Evolutionary conservation across 2,888 invertebrate genomes (phyloP).

Genomic region (Agrochola circellaris): DNA sequence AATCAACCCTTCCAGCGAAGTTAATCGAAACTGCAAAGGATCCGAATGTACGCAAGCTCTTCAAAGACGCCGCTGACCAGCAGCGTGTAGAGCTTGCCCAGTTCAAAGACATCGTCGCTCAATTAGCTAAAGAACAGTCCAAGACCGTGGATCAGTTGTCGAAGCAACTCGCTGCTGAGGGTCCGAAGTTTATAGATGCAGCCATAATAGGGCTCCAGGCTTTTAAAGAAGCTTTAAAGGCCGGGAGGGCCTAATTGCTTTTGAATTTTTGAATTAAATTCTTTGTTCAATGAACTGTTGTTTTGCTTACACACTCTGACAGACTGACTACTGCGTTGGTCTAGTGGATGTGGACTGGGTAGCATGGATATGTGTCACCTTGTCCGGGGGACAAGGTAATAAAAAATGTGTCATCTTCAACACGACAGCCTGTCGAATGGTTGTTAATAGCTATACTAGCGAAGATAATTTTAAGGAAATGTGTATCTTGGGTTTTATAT

Average conservation of each 20-base stretch:
- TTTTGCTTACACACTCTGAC: background rate
- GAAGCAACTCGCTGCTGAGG: background rate
- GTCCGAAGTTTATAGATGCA: constrained; percentile 19
- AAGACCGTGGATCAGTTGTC: constrained; percentile 6
- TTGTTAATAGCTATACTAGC: too few relatives aligned
- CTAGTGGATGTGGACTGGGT: too few relatives aligned
- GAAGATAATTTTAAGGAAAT: too few relatives aligned
- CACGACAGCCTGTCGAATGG: too few relatives aligned
- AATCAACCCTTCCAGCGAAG: constrained; percentile 13
- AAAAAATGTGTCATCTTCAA: too few relatives aligned
- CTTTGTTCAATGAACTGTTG: background rate
- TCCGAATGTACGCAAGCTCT: constrained; percentile 7
- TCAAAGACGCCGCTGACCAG: background rate
- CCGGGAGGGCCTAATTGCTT: too few relatives aligned
- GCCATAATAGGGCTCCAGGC: background rate
- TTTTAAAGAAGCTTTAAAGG: constrained; percentile 6
- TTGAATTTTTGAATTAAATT: background rate
- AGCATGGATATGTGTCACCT: too few relatives aligned
- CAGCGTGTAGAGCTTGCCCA: constrained; percentile 5
- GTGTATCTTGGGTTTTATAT: too few relatives aligned
- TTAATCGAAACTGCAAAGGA: background rate
- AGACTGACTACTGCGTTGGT: too few relatives aligned
- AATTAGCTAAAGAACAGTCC: constrained; percentile 13
- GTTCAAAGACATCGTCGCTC: constrained; percentile 7
- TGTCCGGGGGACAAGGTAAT: too few relatives aligned